Evolutionary conservation across 2,113 vertebrate species (phyloP), one percentile per base, ranked within the genome.

Genomic region (Piaya cayana): DNA sequence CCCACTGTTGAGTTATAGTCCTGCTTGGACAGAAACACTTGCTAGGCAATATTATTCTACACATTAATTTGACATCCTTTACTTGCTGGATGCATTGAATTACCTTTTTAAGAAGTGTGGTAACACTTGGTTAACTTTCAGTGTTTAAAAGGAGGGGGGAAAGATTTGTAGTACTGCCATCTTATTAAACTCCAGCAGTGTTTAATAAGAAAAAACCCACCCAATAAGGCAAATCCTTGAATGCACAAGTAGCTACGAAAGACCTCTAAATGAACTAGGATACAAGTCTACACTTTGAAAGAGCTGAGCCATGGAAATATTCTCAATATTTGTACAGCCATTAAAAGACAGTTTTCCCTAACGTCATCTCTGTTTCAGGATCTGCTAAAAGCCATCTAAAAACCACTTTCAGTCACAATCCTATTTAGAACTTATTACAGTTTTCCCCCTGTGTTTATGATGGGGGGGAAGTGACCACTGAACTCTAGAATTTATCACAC

Each of bases 141-240:
- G 86, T 91, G 82, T 86, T 89, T 83, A 49, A 90, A 92, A 88
- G n/a, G 36, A 92, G 49, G 63, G 89, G 55, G 1, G 80, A 91
- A 77, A 64, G 94, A 96, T 93, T 82, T 88, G 83, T 86, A 43
- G 79, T 88, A 76, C 90, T 94, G 88, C 88, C 86, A 91, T 32
- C 91, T 96, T 82, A 84, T 93, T 86, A 91, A 95, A 88, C 87
- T 92, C 85, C 91, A 60, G 37, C 65, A 71, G 90, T 64, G 74
- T 96, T 96, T 96, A 91, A 82, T 96, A 92, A 96, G 91, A 88
- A 95, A 89, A 89, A 91, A 92, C 85, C 6, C 62, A 94, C 39
- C 72, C 93, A 92, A 76, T 63, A 84, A 94, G 75, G 92, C 58
- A 94, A 97, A 95, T 92, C 85, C 76, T 97, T 95, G 81, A 94